Percentiles rank a stretch among this genome's conserved stretches.
These are phyloP conservation scores for Willisornis vidua DNA, from an alignment of 2,113 vertebrate species.

Conservation along the genomic window DNA sequence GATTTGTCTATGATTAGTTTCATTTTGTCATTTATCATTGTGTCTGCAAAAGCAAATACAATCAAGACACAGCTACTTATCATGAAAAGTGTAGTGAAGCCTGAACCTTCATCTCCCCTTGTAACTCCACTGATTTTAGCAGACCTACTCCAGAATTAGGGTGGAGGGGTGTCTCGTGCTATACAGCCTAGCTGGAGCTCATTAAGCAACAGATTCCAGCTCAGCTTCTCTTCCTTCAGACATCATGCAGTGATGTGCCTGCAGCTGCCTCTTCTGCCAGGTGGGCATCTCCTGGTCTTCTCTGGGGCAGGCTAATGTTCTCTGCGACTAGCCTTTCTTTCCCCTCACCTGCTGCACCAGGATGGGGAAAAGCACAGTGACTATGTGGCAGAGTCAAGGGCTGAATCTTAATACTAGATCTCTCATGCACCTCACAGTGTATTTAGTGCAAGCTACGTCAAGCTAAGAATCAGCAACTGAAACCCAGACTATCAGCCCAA, in stretches of 20 bases:
- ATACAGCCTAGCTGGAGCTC: neutral
- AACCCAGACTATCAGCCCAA: neutral
- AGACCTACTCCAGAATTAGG: neutral
- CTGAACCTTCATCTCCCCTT: neutral
- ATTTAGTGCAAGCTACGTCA: neutral
- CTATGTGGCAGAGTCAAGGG: neutral
- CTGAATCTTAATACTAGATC: neutral
- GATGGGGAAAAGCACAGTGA: neutral
- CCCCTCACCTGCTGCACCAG: neutral
- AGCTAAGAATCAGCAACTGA: neutral
- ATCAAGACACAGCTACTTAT: neutral
- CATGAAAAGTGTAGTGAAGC: neutral
- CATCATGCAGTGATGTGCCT: accelerated
- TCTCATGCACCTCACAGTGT: neutral
- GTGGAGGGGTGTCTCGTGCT: neutral
- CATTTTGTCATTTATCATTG: neutral
- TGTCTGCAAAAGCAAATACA: neutral
- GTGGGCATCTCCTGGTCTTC: neutral
- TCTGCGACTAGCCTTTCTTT: neutral
- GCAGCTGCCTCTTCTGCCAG: neutral
- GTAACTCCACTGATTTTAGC: neutral
- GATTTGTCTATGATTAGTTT: neutral
- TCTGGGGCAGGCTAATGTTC: neutral
- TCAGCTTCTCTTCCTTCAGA: neutral
- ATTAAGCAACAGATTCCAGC: neutral